Conservation (phyloP, 2,113 vertebrate genomes). For the Todiramphus saurophagus region DNA sequence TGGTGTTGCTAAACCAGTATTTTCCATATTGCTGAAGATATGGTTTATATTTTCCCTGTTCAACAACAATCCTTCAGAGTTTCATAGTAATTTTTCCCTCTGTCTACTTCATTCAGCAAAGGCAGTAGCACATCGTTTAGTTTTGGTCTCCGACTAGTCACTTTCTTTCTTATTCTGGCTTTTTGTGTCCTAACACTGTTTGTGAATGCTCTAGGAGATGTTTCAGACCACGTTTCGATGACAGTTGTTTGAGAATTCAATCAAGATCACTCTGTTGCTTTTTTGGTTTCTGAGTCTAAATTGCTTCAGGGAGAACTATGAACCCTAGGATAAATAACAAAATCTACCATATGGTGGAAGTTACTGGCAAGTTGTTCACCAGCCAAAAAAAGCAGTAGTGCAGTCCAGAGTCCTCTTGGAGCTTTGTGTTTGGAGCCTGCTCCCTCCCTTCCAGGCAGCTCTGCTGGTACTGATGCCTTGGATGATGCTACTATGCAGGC, state of each 20-base stretch:
- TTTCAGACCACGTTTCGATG: neutral
- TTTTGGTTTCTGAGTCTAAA: neutral
- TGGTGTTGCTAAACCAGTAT: neutral
- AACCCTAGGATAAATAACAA: neutral
- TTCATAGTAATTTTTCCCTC: neutral
- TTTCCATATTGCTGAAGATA: neutral
- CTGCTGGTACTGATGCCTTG: neutral
- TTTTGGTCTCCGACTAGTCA: neutral
- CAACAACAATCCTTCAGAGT: neutral
- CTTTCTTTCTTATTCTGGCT: neutral
- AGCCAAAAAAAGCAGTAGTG: neutral
- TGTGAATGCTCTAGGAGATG: neutral
- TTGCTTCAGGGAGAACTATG: neutral
- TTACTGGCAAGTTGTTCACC: neutral
- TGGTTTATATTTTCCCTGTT: neutral
- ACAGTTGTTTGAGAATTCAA: neutral
- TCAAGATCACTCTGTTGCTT: neutral
- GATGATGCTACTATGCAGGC: neutral
- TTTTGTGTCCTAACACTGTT: neutral
- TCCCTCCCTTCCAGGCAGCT: neutral
- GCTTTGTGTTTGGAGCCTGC: neutral
- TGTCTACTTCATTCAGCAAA: neutral
- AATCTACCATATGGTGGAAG: neutral
- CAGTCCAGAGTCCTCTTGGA: neutral
- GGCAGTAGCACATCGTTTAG: neutral